Evolutionary conservation across 2,888 invertebrate species (phyloP), one percentile per base, ranked within the genome.

Genomic region (Isotomurus palustris): DNA sequence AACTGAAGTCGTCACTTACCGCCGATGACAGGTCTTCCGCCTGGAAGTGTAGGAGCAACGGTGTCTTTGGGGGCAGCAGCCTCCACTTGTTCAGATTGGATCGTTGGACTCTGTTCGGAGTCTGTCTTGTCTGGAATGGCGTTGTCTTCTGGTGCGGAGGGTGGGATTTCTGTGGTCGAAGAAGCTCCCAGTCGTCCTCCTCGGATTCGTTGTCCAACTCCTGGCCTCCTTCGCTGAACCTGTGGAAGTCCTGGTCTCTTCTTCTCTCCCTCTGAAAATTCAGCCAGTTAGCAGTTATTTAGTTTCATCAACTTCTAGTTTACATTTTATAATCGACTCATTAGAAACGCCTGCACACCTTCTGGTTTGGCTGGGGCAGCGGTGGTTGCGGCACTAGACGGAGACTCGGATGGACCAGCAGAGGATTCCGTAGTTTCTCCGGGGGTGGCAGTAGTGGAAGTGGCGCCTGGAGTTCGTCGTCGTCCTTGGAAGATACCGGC

Each of bases 21-120:
- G 22, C 67, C 58, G 40, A 69, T 67, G 24, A 61, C 68, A 36
- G 61, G 60, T 36, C 57, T 60, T 29, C 66, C 65, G 24, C 65
- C 24, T 2, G 36, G 19, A 22, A 3, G 56, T 55, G 54, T 54
- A 19, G 58, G 58, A 8, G 48, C 58, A 44, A 28, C 38, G n/a
- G 58, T 56, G 12, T 58, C 14, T 12, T 28, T 57, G 28, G 45
- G 53, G n/a, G 51, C 24, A 10, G 54, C 47, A 27, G 32, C 48
- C 24, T 64, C 63, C 5, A 58, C 19, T 27, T 58, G 55, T 53
- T 64, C 60, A 32, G 25, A 52, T 50, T 60, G 58, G 36, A 47
- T 43, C 22, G 52, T 53, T 43, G 51, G 60, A 27, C 45, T 63
- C 53, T 64, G 63, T 41, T 64, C 60, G 17, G 45, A 43, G 47